phyloP scores from a whole-genome alignment of 2,797 vertebrate species.

The Enteromius anoplus region DNA sequence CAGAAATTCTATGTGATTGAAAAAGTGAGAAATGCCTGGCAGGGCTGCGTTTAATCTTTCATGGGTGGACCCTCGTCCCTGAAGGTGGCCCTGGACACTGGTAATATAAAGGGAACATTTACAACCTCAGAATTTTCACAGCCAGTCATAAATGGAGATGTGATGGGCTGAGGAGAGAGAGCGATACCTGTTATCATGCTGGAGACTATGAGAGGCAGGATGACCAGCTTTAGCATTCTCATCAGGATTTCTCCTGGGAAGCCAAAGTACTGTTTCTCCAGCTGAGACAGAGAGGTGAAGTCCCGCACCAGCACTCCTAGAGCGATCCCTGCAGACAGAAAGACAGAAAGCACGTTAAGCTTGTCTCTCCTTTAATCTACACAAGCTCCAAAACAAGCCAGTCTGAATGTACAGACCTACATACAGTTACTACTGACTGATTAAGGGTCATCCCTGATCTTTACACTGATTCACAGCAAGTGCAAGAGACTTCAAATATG shows the following conservation, averaged over 20 bases:
- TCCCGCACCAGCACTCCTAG: conserved; percentile 88
- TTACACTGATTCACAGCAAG: neutral
- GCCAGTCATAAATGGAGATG: neutral
- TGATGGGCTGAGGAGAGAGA: neutral
- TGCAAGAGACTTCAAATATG: neutral
- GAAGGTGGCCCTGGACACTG: neutral
- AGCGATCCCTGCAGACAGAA: conserved; percentile 79
- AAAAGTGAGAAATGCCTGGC: neutral
- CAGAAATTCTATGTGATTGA: neutral
- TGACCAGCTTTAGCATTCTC: conserved; percentile 97
- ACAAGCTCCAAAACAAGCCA: neutral
- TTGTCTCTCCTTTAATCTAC: neutral
- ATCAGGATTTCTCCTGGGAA: conserved; percentile 96
- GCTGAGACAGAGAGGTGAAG: conserved; percentile 83
- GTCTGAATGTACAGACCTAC: neutral
- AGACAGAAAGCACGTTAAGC: neutral
- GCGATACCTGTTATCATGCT: conserved; percentile 96
- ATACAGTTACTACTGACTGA: neutral
- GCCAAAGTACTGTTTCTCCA: conserved; percentile 93
- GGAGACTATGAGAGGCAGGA: conserved; percentile 94
- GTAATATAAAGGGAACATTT: neutral
- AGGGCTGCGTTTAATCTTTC: neutral
- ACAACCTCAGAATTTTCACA: neutral
- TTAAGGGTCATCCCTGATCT: neutral
- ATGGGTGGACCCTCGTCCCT: neutral